These are phyloP conservation scores for Gymnothorax reevesii DNA, from an alignment of 2,797 vertebrate species.

Conservation along the genomic window DNA sequence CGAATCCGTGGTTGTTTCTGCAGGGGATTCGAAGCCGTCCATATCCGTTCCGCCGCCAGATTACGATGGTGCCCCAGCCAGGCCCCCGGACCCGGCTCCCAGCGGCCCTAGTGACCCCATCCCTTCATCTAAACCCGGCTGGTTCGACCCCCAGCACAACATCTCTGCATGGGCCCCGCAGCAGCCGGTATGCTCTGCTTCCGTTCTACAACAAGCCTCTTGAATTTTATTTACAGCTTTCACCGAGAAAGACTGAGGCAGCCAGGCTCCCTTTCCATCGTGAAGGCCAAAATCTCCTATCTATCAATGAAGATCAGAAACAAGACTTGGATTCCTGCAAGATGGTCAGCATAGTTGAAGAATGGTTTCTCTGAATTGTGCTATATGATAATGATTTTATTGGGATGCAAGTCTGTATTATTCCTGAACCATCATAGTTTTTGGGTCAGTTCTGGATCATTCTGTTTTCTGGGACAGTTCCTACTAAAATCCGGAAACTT, in stretches of 20 bases:
- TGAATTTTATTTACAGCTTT: background rate
- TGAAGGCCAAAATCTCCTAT: background rate
- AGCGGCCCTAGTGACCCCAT: slow-evolving; percentile 81
- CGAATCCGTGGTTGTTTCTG: background rate
- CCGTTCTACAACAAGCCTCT: background rate
- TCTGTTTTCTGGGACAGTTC: background rate
- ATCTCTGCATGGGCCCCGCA: slow-evolving; percentile 92
- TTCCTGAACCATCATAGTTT: too few species aligned
- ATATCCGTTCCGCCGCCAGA: slow-evolving; percentile 81
- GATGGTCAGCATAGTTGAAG: background rate
- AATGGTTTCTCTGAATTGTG: background rate
- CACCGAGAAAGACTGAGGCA: background rate
- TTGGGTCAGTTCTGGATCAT: background rate
- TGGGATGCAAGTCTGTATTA: too few species aligned
- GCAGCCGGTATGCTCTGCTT: slow-evolving; percentile 71
- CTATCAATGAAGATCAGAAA: background rate
- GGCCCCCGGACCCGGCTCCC: slow-evolving; percentile 78
- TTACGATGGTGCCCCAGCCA: slow-evolving; percentile 77
- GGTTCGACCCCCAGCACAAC: slow-evolving; percentile 91
- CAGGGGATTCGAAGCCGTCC: slow-evolving; percentile 84
- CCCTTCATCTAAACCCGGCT: slow-evolving; percentile 83
- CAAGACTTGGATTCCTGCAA: background rate
- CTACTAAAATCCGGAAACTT: background rate
- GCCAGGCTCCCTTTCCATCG: background rate
- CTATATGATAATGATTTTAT: too few species aligned